phyloP scores from a whole-genome alignment of 2,888 invertebrate species.

The Lymantria dispar region DNA sequence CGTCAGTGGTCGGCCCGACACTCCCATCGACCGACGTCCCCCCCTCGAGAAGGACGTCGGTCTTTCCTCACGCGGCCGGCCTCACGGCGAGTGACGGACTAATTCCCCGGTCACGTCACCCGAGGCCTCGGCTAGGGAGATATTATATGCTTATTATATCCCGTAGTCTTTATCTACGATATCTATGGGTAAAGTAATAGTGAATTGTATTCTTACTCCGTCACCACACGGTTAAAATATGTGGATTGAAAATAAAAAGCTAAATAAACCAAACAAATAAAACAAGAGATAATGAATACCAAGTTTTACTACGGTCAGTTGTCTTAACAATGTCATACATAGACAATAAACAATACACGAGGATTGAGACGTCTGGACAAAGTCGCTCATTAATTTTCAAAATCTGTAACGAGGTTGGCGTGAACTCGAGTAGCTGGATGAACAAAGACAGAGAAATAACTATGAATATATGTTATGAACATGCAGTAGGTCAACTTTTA shows the following conservation, averaged over 20 bases:
- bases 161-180: too few species aligned
- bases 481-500: conserved; percentile 19
- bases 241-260: not conserved
- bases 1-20: too few species aligned
- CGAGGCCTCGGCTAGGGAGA: too few species aligned
- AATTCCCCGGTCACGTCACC: too few species aligned
- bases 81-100: too few species aligned
- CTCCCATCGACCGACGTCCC: too few species aligned
- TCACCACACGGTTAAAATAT: too few species aligned
- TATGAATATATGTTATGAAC: conserved; percentile 11
- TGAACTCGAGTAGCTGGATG: conserved; percentile 49
- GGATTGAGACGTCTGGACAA: conserved; percentile 64
- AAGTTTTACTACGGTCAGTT: conserved; percentile 34
- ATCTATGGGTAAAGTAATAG: too few species aligned
- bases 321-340: conserved; percentile 36
- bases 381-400: conserved; percentile 72
- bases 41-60: too few species aligned
- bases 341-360: conserved; percentile 47
- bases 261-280: conserved; percentile 27
- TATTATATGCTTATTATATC: too few species aligned
- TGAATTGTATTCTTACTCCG: too few species aligned
- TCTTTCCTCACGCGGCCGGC: too few species aligned
- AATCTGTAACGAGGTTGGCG: conserved; percentile 50
- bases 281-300: conserved; percentile 33
- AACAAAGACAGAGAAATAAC: conserved; percentile 29